These are phyloP conservation scores for Netelia inedita DNA, from an alignment of 2,888 invertebrate species.

Conservation along the genomic window DNA sequence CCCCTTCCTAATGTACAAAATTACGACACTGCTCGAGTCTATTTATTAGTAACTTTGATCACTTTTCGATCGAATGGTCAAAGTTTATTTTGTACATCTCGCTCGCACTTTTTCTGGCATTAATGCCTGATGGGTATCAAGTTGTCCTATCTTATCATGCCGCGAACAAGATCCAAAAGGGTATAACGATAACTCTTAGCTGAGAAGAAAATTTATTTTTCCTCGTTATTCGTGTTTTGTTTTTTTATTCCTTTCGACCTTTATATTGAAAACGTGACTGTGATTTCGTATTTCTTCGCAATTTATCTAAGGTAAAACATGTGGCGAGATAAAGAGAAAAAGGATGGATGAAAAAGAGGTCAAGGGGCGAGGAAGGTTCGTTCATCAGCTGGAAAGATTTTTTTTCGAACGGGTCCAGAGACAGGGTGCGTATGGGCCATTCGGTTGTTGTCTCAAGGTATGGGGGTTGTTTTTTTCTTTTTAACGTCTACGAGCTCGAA, in stretches of 20 bases:
- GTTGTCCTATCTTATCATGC: neutral
- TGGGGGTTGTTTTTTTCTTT: constrained; percentile 26
- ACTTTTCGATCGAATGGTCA: neutral
- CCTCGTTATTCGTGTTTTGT: neutral
- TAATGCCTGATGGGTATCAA: neutral
- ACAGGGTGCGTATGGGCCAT: neutral
- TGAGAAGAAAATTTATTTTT: constrained; percentile 1
- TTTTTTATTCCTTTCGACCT: neutral
- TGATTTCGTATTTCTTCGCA: constrained; percentile 25
- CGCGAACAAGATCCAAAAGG: neutral
- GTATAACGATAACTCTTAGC: neutral
- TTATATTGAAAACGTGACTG: constrained; percentile 41
- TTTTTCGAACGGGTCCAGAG: neutral
- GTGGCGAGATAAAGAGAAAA: neutral
- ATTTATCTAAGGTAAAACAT: neutral
- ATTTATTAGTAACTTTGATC: no score
- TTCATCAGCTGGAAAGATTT: neutral
- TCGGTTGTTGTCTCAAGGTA: constrained; percentile 4
- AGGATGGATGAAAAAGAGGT: neutral
- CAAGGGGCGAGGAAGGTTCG: neutral
- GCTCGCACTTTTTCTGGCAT: neutral
- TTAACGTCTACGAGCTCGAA: neutral
- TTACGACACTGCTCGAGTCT: no score
- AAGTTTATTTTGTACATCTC: neutral
- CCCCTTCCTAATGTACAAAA: no score